Base-by-base conservation (phyloP, 92 coral and sea anemone genomes). In the Epizoanthus ramosus region DNA sequence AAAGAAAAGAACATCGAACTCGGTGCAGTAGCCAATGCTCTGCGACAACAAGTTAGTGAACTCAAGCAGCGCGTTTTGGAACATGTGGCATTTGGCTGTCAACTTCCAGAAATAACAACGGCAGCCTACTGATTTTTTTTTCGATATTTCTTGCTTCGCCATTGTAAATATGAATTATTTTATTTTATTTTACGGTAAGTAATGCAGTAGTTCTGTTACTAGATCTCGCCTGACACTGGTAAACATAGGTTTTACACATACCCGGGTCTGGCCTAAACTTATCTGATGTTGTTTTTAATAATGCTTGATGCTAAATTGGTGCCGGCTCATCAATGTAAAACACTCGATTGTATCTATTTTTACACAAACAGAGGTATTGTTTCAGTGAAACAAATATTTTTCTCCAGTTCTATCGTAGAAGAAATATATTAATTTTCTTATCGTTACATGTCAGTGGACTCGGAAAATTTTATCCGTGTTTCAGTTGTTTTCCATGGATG, bases 81-180 rank as follows among this genome's bases (percentile, higher is more conserved):
- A 81, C 98, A 96, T 80, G 94, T 96, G 8, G 98, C 98, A 0
- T 96, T 89, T 65, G 98, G 98, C 3, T 96, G 98, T 57, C 98
- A 96, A 58, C 86, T 96, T 21, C 95, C 98, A 25, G 73, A 93
- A n/a, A 92, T 93, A 0, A 89, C 94, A 4, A 85, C 90, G 3
- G 68, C 91, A 6, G 89, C 97, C 12, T 93, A 88, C 73, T 93
- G 79, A 72, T 10, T 17, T 67, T 70, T 24, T 24, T 12, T 15
- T 37, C 57, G 3, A 10, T n/a, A 60, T 28, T 63, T 14, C 39
- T 8, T 31, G 13, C 23, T 35, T 52, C 31, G 50, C 14, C 22
- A 31, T 19, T 84, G 87, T 74, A 63, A 15, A 41, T 25, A 73
- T 74, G 19, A 22, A 33, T 22, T 31, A 22, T 57, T 18, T 12